These are phyloP conservation scores for Sycophaga agraensis DNA, from an alignment of 1,140 invertebrate species.

Conservation along the genomic window DNA sequence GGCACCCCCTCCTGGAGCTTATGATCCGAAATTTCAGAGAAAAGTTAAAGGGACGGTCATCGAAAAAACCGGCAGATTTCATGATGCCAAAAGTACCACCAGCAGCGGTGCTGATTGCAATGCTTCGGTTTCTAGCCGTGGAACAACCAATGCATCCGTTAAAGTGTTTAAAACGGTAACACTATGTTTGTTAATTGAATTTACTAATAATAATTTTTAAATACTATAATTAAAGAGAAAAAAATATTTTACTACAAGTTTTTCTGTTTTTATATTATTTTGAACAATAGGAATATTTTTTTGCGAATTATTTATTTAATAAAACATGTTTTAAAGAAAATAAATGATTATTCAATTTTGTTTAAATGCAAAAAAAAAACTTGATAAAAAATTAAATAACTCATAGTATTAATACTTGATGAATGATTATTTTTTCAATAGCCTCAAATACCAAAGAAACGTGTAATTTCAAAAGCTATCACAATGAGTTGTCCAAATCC, in stretches of 20 bases:
- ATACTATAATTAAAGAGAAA: neutral
- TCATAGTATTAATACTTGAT: no score
- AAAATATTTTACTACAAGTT: no score
- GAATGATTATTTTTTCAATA: constrained; percentile 27
- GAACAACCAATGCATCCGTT: constrained; percentile 22
- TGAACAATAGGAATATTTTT: no score
- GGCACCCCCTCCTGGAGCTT: constrained; percentile 52
- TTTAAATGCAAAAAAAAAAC: no score
- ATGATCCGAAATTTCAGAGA: constrained; percentile 51
- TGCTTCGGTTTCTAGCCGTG: constrained; percentile 41
- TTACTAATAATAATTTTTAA: neutral
- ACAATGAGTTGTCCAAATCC: constrained; percentile 26
- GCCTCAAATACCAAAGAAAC: constrained; percentile 45
- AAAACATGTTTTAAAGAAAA: no score
- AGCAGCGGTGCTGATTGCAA: constrained; percentile 44
- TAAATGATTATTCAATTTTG: no score
- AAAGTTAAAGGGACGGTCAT: constrained; percentile 48
- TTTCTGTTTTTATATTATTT: no score
- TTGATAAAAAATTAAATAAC: no score
- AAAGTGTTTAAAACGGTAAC: constrained; percentile 38
- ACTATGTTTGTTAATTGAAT: neutral
- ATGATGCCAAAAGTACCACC: constrained; percentile 47
- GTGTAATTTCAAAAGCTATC: constrained; percentile 32
- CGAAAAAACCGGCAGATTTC: constrained; percentile 42
- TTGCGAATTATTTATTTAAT: no score